These are phyloP conservation scores for Orientallactaga bullata DNA, from an alignment of 2,113 vertebrate species.

Conservation along the genomic window DNA sequence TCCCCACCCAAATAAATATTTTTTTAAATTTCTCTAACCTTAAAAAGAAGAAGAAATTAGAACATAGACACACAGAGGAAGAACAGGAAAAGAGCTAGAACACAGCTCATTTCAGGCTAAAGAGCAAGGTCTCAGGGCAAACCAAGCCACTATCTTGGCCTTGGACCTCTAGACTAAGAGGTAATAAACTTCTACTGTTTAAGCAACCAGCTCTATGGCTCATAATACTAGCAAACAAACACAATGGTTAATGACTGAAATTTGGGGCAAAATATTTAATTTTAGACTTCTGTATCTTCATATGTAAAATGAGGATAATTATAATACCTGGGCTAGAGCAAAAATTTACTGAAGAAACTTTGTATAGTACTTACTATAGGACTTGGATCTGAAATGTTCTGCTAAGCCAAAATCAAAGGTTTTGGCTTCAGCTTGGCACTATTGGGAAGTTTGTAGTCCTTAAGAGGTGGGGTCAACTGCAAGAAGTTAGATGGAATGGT, in stretches of 20 bases:
- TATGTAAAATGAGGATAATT: conserved; percentile 36
- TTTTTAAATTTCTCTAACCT: too few species aligned
- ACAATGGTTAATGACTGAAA: conserved; percentile 5
- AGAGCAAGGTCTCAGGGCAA: not conserved
- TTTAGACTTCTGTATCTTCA: not conserved
- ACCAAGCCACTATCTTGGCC: not conserved
- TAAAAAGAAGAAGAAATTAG: not conserved
- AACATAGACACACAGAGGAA: not conserved
- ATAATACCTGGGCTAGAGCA: conserved; percentile 1
- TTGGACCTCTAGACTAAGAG: not conserved
- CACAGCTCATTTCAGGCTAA: not conserved
- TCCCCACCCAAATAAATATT: too few species aligned
- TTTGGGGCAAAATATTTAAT: conserved; percentile 27
- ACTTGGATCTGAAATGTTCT: not conserved
- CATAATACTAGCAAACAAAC: conserved; percentile 21
- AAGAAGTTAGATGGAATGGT: not conserved
- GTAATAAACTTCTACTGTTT: not conserved
- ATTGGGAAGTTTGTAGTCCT: not conserved
- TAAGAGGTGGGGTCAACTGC: not conserved
- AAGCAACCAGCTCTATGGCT: not conserved
- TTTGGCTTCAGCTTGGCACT: not conserved
- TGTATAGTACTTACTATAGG: not conserved
- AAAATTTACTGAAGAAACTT: conserved; percentile 51
- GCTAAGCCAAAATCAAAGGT: not conserved
- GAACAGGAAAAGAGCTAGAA: not conserved